Base-by-base conservation (phyloP, 2,113 vertebrate genomes). In the Nannospalax galili region DNA sequence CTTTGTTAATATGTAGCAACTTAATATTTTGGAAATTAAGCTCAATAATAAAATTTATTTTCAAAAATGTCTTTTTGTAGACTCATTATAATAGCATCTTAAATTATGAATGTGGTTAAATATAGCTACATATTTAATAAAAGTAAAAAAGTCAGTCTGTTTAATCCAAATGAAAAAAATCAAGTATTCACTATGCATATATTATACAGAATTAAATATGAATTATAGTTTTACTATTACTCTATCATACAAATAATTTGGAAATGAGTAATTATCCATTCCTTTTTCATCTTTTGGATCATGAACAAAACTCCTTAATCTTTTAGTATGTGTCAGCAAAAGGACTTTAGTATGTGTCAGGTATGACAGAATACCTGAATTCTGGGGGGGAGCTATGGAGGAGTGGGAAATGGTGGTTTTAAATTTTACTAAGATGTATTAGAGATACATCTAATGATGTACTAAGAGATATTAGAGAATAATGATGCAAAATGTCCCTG, bases 11-110 rank as follows among this genome's bases (percentile, higher is more conserved):
- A 65, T 45, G 60, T 42, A 69, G 28, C 3, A 19, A 73, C 64
- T 74, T 74, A 94, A 65, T 8, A 72, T 88, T 96, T 90, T 58
- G 24, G 84, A 85, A 93, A 58, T 64, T 52, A 58, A 88, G 69
- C 91, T 84, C 73, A 88, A 80, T 10, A 84, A 22, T 12, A 1
- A 2, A 67, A 20, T 40, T 90, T 82, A 3, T 87, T 78, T 82
- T 48, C 64, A 56, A 84, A 80, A 60, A 78, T 32, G 7, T 20
- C 3, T 73, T 93, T 69, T 1, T 70, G 30, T 58, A 67, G 60
- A 92, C 16, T 87, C 45, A 90, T 52, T 52, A 48, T 58, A 81
- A 74, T n/a, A 9, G 60, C 3, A 77, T 77, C 16, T 70, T 56
- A n/a, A 70, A 65, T 15, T 65, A 81, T 81, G 19, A 80, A 40